Conservation (phyloP, 2,888 invertebrate species). For the Vandiemenella viatica region DNA sequence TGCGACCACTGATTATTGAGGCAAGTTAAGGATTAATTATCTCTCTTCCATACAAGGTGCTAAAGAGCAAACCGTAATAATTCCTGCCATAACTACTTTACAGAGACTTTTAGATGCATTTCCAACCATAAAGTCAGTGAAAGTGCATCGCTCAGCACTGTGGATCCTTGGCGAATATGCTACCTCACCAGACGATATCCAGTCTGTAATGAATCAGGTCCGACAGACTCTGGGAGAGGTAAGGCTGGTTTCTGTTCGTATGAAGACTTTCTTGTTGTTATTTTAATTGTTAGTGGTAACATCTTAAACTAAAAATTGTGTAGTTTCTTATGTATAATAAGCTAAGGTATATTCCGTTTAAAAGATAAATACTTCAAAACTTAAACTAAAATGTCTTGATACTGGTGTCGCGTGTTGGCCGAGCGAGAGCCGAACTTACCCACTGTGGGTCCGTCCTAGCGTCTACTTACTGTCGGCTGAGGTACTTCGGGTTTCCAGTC, state of each 20-base stretch:
- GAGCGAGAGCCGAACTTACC: too few species aligned
- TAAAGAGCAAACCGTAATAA: background rate
- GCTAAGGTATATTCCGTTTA: too few species aligned
- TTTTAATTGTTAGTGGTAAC: too few species aligned
- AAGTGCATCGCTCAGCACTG: conserved; percentile 81
- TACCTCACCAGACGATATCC: conserved; percentile 57
- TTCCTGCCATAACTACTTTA: background rate
- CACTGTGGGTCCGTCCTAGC: too few species aligned
- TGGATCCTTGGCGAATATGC: conserved; percentile 98
- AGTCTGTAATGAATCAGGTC: conserved; percentile 63
- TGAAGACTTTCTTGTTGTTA: background rate
- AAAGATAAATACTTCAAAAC: too few species aligned
- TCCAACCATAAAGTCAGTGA: conserved; percentile 73
- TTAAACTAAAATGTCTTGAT: too few species aligned
- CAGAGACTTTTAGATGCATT: conserved; percentile 60
- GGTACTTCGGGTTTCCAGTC: too few species aligned
- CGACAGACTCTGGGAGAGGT: conserved; percentile 57
- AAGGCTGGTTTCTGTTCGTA: conserved; percentile 22
- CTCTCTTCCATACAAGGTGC: background rate
- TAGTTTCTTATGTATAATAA: too few species aligned
- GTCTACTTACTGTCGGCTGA: too few species aligned
- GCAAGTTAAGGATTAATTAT: conserved; percentile 25
- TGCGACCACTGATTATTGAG: conserved; percentile 70
- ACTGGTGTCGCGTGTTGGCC: too few species aligned
- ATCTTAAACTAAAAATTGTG: background rate